phyloP scores from a whole-genome alignment of 2,797 vertebrate species.

The Cossypha heuglini region DNA sequence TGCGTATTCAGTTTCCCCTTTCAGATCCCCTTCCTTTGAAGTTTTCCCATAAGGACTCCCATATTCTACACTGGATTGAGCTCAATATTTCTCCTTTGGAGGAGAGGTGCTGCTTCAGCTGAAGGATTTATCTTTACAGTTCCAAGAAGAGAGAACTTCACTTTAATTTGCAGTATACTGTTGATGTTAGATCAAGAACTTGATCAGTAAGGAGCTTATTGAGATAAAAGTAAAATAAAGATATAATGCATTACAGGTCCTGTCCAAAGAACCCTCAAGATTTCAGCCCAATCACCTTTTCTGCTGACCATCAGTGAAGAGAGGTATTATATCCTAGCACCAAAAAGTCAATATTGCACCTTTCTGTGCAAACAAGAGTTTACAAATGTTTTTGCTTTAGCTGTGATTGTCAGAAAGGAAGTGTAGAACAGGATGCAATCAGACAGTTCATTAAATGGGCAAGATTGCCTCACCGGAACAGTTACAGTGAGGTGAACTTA shows the following conservation, averaged over 20 bases:
- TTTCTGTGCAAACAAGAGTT: not conserved
- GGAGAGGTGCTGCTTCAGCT: not conserved
- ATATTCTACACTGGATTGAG: not conserved
- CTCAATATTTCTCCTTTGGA: not conserved
- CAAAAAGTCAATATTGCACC: not conserved
- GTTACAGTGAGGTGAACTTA: constrained; percentile 58
- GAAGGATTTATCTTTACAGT: not conserved
- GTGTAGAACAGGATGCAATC: constrained; percentile 69
- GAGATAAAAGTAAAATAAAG: not conserved
- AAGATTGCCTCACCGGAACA: constrained; percentile 61
- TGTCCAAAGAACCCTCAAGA: not conserved
- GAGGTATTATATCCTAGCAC: not conserved
- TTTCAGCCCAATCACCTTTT: not conserved
- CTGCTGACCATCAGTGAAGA: not conserved
- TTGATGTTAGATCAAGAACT: not conserved
- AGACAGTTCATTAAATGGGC: constrained; percentile 37
- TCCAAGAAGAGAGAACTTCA: not conserved
- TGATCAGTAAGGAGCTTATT: not conserved
- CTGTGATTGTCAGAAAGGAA: constrained; percentile 24
- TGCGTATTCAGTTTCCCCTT: fast-evolving
- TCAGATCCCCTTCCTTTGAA: not conserved
- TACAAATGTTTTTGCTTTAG: not conserved
- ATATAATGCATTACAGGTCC: not conserved
- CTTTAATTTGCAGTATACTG: not conserved
- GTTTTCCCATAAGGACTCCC: not conserved